Evolutionary conservation across 1,140 invertebrate genomes (phyloP).

Genomic region (Lasaia peninsularis): DNA sequence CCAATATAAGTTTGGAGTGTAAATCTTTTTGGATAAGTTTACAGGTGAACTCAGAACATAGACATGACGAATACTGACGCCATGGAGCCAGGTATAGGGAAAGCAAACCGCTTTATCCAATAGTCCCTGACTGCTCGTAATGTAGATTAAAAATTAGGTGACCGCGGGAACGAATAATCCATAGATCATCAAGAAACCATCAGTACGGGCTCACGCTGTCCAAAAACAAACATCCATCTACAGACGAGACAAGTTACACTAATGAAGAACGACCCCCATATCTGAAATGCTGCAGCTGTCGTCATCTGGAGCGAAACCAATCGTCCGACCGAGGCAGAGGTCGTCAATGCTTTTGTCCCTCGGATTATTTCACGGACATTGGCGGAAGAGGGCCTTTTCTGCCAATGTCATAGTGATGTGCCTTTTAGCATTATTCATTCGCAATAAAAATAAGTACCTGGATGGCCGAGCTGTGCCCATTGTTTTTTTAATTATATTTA

Average conservation of each 20-base stretch:
- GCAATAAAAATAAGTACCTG: no score
- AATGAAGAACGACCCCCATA: slow-evolving; percentile 69
- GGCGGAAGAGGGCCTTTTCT: slow-evolving; percentile 35
- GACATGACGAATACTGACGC: no score
- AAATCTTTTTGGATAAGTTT: no score
- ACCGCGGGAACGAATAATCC: slow-evolving; percentile 33
- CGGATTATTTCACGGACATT: slow-evolving; percentile 45
- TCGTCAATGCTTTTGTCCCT: slow-evolving; percentile 43
- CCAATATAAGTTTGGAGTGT: no score
- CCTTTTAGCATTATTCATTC: not conserved
- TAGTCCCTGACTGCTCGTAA: no score
- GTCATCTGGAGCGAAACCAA: slow-evolving; percentile 68
- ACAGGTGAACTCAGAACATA: no score
- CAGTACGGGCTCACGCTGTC: slow-evolving; percentile 55
- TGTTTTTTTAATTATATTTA: no score
- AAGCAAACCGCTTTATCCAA: no score
- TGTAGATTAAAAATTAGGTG: slow-evolving; percentile 8
- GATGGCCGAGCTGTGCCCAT: no score
- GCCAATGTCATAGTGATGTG: slow-evolving; percentile 7
- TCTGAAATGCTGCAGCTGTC: slow-evolving; percentile 72
- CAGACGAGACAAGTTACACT: slow-evolving; percentile 65
- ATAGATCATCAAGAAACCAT: slow-evolving; percentile 67
- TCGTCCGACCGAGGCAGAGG: slow-evolving; percentile 40
- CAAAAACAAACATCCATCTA: slow-evolving; percentile 74
- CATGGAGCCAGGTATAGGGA: no score